Percentiles rank a stretch among this genome's conserved stretches.
Conservation (phyloP, 2,113 vertebrate species). For the Marmota flaviventris region DNA sequence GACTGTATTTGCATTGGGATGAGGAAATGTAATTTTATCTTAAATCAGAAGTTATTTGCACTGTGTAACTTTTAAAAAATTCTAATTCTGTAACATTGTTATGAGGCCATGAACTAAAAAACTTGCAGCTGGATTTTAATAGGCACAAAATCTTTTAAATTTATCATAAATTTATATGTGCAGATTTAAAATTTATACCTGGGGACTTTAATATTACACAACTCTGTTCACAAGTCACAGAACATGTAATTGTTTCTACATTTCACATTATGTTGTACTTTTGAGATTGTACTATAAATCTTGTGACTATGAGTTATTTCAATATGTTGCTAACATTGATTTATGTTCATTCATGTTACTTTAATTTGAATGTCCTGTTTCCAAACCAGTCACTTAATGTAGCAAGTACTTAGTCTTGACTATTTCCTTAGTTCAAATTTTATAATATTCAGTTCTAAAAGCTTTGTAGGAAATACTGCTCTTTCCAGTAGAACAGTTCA, state of each 20-base stretch:
- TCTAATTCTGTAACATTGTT: slow-evolving; percentile 83
- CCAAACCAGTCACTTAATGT: slow-evolving; percentile 84
- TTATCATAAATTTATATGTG: slow-evolving; percentile 89
- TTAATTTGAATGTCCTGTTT: slow-evolving; percentile 89
- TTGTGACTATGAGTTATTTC: slow-evolving; percentile 87
- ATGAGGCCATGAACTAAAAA: slow-evolving; percentile 83
- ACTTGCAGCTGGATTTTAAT: slow-evolving; percentile 87
- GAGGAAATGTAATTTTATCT: background rate
- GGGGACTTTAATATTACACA: slow-evolving; percentile 87
- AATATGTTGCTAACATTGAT: slow-evolving; percentile 87
- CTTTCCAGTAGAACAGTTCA: slow-evolving; percentile 74
- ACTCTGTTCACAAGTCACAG: slow-evolving; percentile 87
- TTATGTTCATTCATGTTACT: slow-evolving; percentile 88
- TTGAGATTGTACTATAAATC: slow-evolving; percentile 88
- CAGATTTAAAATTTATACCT: slow-evolving; percentile 90
- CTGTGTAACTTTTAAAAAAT: slow-evolving; percentile 73
- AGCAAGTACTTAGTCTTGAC: slow-evolving; percentile 83
- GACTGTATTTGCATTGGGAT: background rate
- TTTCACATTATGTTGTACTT: slow-evolving; percentile 89
- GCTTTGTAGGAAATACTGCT: slow-evolving; percentile 72
- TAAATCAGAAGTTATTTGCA: background rate
- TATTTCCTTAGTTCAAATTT: slow-evolving; percentile 84
- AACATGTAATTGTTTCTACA: slow-evolving; percentile 90
- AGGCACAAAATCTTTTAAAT: slow-evolving; percentile 85
- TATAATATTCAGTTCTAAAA: slow-evolving; percentile 82